A percentile compares a stretch with the other conserved stretches of the same genome.
Evolutionary conservation across 2,888 invertebrate species (phyloP).

Genomic region (Seira sanloemensis): DNA sequence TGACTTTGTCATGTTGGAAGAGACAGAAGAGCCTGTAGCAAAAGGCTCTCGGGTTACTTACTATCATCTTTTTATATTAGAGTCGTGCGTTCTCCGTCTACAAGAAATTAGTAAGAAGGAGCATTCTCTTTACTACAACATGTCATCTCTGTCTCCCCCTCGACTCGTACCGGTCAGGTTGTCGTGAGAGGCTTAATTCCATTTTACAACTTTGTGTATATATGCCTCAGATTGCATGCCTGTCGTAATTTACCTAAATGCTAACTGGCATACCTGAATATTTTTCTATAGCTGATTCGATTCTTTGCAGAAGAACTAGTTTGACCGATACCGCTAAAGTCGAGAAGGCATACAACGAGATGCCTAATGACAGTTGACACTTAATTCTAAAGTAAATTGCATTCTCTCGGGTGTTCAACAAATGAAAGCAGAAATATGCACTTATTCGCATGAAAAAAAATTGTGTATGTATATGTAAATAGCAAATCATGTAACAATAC

Average conservation of each 20-base stretch:
- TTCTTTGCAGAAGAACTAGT: neutral
- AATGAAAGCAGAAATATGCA: neutral
- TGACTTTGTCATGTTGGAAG: too few relatives aligned
- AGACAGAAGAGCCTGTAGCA: too few relatives aligned
- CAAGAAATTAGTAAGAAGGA: too few relatives aligned
- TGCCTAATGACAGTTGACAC: neutral
- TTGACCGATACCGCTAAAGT: neutral
- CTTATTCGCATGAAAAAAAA: neutral
- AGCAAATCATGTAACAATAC: neutral
- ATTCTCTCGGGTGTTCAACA: neutral
- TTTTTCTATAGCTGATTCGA: neutral
- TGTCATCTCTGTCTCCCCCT: too few relatives aligned
- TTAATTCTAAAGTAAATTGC: neutral
- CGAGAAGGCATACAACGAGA: neutral
- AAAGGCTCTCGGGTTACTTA: too few relatives aligned
- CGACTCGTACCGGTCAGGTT: neutral
- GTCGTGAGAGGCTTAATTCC: neutral
- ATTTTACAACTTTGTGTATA: neutral
- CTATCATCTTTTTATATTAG: too few relatives aligned
- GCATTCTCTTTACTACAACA: too few relatives aligned
- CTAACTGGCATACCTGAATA: neutral
- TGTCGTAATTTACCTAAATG: neutral
- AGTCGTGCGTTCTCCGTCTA: too few relatives aligned
- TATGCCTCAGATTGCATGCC: neutral
- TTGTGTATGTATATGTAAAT: neutral